phyloP scores from a whole-genome alignment of 2,888 invertebrate genomes.

The Pinctada fucata region DNA sequence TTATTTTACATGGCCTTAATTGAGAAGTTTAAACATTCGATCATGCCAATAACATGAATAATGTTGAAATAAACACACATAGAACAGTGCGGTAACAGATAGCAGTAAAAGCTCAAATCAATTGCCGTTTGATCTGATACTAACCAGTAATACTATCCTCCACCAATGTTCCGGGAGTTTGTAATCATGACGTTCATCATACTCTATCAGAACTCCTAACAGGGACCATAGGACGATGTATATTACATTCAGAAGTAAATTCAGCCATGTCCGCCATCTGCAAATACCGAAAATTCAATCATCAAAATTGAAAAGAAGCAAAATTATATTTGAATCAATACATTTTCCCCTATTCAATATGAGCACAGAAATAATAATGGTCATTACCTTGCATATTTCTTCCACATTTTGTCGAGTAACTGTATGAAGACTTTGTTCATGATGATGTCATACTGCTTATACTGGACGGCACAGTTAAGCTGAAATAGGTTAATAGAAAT shows the following conservation, averaged over 20 bases:
- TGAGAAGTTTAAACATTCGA: too few species aligned
- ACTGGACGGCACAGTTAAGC: conserved; percentile 68
- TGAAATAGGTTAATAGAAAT: conserved; percentile 43
- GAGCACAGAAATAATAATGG: too few species aligned
- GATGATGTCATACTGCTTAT: conserved; percentile 69
- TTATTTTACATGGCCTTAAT: too few species aligned
- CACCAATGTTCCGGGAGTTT: conserved; percentile 70
- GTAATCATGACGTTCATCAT: conserved; percentile 68
- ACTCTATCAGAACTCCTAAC: conserved; percentile 69
- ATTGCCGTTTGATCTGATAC: conserved; percentile 25
- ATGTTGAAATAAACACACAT: too few species aligned
- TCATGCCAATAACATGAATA: too few species aligned
- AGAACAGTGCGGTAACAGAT: too few species aligned
- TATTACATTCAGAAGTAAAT: conserved; percentile 68
- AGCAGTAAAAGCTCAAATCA: too few species aligned
- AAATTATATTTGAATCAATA: too few species aligned
- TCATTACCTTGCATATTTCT: conserved; percentile 65
- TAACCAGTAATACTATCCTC: conserved; percentile 71
- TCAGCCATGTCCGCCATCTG: conserved; percentile 66
- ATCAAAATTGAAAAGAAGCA: too few species aligned
- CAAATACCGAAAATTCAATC: conserved; percentile 11
- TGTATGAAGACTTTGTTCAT: conserved; percentile 61
- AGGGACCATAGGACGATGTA: conserved; percentile 74
- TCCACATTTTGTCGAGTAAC: conserved; percentile 67
- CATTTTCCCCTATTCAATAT: background rate